Percentiles rank a stretch among this genome's conserved stretches.
Evolutionary conservation across 2,797 vertebrate species (phyloP).

Genomic region (Morelia viridis): DNA sequence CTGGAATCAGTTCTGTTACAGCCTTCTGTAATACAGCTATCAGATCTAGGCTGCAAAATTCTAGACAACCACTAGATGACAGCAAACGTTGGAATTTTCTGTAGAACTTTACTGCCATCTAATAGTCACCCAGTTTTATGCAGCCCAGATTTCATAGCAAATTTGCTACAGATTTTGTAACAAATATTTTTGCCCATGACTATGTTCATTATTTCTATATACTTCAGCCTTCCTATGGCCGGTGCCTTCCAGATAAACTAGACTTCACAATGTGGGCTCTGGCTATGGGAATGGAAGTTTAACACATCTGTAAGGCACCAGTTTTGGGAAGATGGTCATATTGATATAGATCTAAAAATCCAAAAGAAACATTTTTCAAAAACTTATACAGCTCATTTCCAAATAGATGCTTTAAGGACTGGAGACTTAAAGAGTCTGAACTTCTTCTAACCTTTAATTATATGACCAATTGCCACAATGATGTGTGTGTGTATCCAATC

Average conservation of each 20-base stretch:
- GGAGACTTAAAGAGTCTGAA: neutral
- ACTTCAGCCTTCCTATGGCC: neutral
- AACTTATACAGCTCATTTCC: neutral
- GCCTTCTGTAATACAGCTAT: neutral
- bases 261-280: neutral
- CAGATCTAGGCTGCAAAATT: neutral
- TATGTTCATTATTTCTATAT: neutral
- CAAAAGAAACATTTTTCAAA: neutral
- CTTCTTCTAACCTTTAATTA: neutral
- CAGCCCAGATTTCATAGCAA: neutral
- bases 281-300: neutral
- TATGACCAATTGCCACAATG: neutral
- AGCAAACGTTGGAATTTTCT: neutral
- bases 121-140: neutral
- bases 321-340: neutral
- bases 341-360: neutral
- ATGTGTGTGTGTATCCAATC: no score
- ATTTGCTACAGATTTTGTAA: neutral
- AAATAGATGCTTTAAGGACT: neutral
- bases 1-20: neutral
- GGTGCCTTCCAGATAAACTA: neutral
- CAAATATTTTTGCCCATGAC: neutral
- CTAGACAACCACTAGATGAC: neutral
- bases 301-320: neutral
- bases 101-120: neutral